Base-by-base conservation (phyloP, 2,113 vertebrate species). In the Butastur rufipennis region DNA sequence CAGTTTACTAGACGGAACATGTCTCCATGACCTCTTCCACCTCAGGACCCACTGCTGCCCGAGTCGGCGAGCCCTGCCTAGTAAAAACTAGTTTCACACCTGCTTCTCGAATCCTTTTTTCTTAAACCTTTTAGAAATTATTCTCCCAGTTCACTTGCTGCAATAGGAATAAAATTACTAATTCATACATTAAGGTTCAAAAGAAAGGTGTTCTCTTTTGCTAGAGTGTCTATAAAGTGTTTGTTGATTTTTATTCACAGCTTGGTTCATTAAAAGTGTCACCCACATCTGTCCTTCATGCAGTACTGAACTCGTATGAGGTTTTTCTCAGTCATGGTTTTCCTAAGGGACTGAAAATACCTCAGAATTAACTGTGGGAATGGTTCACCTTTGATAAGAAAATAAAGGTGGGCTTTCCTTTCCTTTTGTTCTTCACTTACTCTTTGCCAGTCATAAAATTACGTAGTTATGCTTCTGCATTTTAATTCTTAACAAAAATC, bases 11-110 rank as follows among this genome's bases (percentile, higher is more conserved):
- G 13, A 2, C 11, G 29, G 26, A 70, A 45, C 8, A 0, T 4
- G 9, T 20, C n/a, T 47, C 40, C 55, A 5, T 16, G 38, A 66
- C 18, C 22, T 53, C 14, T 53, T 34, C 26, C 22, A 58, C 31
- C 2, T 1, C 59, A 32, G 47, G 11, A 58, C 13, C 10, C 2
- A 1, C 42, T 29, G 63, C 26, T 0, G 1, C 8, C 42, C 50
- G 10, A 26, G 34, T 32, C 75, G 56, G 56, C 13, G 20, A 71
- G 36, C 7, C 13, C 36, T 12, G 34, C 23, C 27, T 31, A 2
- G 23, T 8, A 7, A 45, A 71, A 75, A 42, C 3, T 12, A 38
- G 10, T 29, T 74, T 61, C n/a, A 38, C 8, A 16, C 12, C 7
- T 55, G 11, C 53, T 88, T 66, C 32, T 63, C 15, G 36, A 75